A percentile compares a stretch with the other conserved stretches of the same genome.
Conservation (phyloP, 1,140 invertebrate genomes). For the Drosophila guanche region DNA sequence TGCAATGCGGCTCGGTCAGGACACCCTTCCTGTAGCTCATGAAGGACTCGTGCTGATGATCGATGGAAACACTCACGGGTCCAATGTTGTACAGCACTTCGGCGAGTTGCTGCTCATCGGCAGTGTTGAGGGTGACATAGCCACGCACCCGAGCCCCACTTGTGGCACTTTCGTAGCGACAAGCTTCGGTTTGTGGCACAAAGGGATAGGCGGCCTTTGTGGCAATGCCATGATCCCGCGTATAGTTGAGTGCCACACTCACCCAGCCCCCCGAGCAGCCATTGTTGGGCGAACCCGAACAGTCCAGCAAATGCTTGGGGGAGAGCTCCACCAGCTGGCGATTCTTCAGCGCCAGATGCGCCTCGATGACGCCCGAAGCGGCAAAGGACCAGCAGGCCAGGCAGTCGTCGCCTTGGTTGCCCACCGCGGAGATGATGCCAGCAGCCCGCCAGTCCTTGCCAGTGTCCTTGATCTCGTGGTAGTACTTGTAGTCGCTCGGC, state of each 20-base stretch:
- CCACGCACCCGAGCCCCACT: conserved; percentile 8
- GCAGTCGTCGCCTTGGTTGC: conserved; percentile 90
- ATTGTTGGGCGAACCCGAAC: conserved; percentile 90
- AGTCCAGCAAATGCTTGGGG: conserved; percentile 96
- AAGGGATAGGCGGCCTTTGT: conserved; percentile 90
- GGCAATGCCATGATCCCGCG: conserved; percentile 89
- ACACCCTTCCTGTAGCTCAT: conserved; percentile 25
- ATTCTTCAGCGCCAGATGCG: conserved; percentile 87
- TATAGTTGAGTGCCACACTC: conserved; percentile 89
- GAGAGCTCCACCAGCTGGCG: conserved; percentile 90
- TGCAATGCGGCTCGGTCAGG: conserved; percentile 86
- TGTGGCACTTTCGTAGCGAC: neutral
- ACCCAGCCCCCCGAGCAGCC: conserved; percentile 94
- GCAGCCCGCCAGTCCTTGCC: conserved; percentile 19
- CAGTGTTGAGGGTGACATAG: conserved; percentile 86
- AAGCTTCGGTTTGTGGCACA: conserved; percentile 85
- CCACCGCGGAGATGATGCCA: conserved; percentile 15
- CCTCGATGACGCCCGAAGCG: conserved; percentile 91
- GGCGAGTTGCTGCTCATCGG: conserved; percentile 87
- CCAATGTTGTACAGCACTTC: conserved; percentile 88
- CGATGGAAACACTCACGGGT: conserved; percentile 40
- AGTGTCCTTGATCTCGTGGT: conserved; percentile 2
- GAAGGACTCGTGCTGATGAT: conserved; percentile 5
- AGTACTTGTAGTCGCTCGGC: conserved; percentile 1
- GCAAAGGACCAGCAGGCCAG: conserved; percentile 97